These are phyloP conservation scores for Micrasema longulum DNA, from an alignment of 1,140 invertebrate genomes.

Conservation along the genomic window DNA sequence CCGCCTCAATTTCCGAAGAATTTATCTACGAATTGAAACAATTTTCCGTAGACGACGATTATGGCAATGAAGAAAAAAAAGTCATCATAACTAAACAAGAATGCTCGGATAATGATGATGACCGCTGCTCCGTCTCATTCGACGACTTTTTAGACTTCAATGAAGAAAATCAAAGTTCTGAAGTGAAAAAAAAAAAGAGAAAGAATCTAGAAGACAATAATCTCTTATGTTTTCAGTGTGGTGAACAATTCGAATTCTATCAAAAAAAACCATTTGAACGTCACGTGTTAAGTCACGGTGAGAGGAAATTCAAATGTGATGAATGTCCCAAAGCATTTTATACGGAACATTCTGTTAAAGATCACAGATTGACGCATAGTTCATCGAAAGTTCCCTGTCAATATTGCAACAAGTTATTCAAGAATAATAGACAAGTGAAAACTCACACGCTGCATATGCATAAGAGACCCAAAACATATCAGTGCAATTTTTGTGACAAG, in stretches of 20 bases:
- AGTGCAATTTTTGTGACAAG: background rate
- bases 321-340: background rate
- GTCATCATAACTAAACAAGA: too few relatives aligned
- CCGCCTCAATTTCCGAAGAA: too few relatives aligned
- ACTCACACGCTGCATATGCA: background rate
- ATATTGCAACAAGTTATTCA: background rate
- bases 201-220: too few relatives aligned
- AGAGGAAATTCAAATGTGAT: conserved; percentile 4
- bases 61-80: too few relatives aligned
- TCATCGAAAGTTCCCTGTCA: background rate
- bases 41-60: too few relatives aligned
- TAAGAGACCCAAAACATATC: background rate
- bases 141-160: too few relatives aligned
- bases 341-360: too few relatives aligned
- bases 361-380: background rate
- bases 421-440: background rate
- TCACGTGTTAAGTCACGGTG: background rate
- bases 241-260: background rate
- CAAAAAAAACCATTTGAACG: background rate
- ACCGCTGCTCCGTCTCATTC: too few relatives aligned
- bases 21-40: too few relatives aligned
- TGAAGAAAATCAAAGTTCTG: too few relatives aligned
- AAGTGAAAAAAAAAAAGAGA: too few relatives aligned
- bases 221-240: background rate
- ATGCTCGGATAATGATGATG: too few relatives aligned